Percentiles rank a stretch among this genome's conserved stretches.
These are phyloP conservation scores for Drosophila grimshawi DNA, from an alignment of 1,140 invertebrate genomes.

Conservation along the genomic window DNA sequence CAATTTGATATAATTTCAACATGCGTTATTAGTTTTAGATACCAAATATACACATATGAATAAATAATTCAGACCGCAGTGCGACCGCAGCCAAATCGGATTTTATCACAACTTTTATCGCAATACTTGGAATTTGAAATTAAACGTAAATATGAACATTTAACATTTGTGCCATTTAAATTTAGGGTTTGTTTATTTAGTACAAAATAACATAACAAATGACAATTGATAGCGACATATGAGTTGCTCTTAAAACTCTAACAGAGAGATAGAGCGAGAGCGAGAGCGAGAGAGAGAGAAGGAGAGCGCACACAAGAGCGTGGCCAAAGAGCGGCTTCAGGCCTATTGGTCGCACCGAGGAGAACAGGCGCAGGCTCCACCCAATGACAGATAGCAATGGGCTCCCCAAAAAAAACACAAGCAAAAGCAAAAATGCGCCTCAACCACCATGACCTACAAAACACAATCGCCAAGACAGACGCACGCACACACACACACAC, in stretches of 20 bases:
- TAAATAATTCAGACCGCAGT: slow-evolving; percentile 11
- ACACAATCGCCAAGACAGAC: background rate
- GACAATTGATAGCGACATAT: slow-evolving; percentile 8
- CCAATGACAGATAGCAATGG: slow-evolving; percentile 33
- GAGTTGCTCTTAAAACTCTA: background rate
- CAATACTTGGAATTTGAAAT: slow-evolving; percentile 10
- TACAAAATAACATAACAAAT: slow-evolving; percentile 24
- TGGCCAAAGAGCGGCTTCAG: slow-evolving; percentile 5
- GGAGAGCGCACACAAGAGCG: slow-evolving; percentile 4
- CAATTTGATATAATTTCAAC: too few species aligned
- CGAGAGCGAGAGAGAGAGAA: background rate
- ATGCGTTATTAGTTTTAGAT: background rate
- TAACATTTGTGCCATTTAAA: slow-evolving; percentile 7
- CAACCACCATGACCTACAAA: slow-evolving; percentile 51
- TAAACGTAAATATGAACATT: slow-evolving; percentile 17
- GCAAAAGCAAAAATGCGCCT: slow-evolving; percentile 1
- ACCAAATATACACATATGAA: background rate
- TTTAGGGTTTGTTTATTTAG: slow-evolving; percentile 39
- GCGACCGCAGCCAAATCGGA: slow-evolving; percentile 36
- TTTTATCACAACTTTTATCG: slow-evolving; percentile 38
- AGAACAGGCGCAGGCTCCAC: slow-evolving; percentile 34
- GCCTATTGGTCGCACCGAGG: slow-evolving; percentile 24
- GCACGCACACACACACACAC: background rate
- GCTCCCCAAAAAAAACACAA: slow-evolving; percentile 17
- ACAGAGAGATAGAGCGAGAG: background rate